Base-by-base conservation (phyloP, 2,113 vertebrate species). In the Notechis scutatus region DNA sequence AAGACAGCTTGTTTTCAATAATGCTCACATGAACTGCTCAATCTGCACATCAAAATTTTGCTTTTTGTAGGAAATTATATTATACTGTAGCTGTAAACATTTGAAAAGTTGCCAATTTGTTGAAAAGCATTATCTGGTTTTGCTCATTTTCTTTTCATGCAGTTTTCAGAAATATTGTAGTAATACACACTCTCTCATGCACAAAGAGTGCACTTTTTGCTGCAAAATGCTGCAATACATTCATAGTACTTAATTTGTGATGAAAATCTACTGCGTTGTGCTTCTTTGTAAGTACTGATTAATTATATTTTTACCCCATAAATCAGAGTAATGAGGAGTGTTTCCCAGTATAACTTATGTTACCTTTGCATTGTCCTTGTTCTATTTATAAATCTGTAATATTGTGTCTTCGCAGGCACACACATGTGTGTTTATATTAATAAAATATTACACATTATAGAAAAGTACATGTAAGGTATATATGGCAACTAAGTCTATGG, bases 251-350 rank as follows among this genome's bases (percentile, higher is more conserved):
- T 97, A 97, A 98, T 97, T 97, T 97, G 96, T 96, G 94, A 90
- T 94, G 97, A 97, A 97, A 98, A 96, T 93, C 92, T 92, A 94
- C 96, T 94, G 94, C 96, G 96, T 93, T 95, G 96, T 94, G 96
- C 96, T 98, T 97, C 98, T 97, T 98, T 97, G 98, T 98, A 96
- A 95, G 92, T 96, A 96, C 96, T 97, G 97, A 98, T 98, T 98
- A 98, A 97, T 98, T 98, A 97, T 96, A 95, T 97, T 97, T 97
- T 97, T 97, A 96, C 96, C 95, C 93, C 95, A 97, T 98, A 98
- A 98, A 98, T 98, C 97, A 98, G 97, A 96, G 97, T 95, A 97
- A 97, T 96, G 97, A 97, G 93, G 96, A 97, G 96, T 96, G 95
- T 96, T 97, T 97, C 95, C 96, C 97, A 97, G 96, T 87, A 90